phyloP scores from a whole-genome alignment of 2,797 vertebrate species.

The Syngnathus acus region DNA sequence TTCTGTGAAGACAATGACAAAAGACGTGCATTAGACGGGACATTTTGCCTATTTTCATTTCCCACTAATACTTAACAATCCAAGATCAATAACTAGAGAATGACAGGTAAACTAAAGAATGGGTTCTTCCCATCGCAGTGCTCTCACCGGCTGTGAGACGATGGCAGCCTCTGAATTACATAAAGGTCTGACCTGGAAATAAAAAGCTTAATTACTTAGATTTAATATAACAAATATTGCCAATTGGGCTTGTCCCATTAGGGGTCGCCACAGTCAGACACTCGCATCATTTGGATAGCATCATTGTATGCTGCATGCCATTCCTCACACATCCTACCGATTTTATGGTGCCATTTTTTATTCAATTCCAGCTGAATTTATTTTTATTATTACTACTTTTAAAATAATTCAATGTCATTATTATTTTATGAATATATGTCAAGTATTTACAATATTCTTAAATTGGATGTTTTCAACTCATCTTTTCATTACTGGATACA shows the following conservation, averaged over 20 bases:
- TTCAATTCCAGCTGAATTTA: no score
- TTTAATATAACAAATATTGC: background rate
- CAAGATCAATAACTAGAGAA: background rate
- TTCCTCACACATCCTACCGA: no score
- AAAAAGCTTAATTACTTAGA: conserved; percentile 12
- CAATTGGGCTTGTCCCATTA: background rate
- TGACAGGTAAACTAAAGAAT: background rate
- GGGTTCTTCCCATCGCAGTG: background rate
- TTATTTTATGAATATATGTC: no score
- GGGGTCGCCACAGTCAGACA: background rate
- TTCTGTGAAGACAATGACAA: conserved; percentile 29
- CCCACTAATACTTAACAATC: background rate
- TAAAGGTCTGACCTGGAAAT: conserved; percentile 42
- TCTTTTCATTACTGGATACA: background rate
- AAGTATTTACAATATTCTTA: no score
- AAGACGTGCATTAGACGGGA: no score
- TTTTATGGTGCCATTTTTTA: no score
- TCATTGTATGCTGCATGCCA: no score
- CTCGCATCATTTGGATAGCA: no score
- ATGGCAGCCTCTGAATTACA: conserved; percentile 28
- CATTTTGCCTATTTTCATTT: background rate
- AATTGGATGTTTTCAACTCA: background rate
- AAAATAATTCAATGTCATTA: no score
- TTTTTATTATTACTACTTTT: no score
- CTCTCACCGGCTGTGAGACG: conserved; percentile 22